These are phyloP conservation scores for Oscheius sp. DNA, from an alignment of 2,888 invertebrate genomes.

Conservation along the genomic window DNA sequence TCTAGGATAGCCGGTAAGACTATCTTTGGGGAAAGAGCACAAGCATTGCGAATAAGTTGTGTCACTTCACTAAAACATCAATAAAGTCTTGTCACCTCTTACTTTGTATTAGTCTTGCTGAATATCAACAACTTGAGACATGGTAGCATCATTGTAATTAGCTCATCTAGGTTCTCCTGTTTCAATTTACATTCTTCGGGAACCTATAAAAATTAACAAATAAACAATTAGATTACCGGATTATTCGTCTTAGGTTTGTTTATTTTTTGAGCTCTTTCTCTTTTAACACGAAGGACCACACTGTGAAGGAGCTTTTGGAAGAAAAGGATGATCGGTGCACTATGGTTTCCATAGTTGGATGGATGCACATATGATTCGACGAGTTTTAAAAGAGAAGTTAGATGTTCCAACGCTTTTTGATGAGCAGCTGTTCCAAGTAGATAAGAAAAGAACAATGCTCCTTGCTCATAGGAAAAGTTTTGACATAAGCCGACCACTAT, in stretches of 20 bases:
- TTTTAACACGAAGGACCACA: slow-evolving; percentile 73
- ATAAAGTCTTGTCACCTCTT: slow-evolving; percentile 59
- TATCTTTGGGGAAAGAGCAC: slow-evolving; percentile 80
- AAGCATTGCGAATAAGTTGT: slow-evolving; percentile 33
- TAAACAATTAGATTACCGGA: slow-evolving; percentile 63
- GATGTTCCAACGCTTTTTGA: slow-evolving; percentile 62
- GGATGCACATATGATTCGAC: slow-evolving; percentile 88
- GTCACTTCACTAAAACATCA: slow-evolving; percentile 30
- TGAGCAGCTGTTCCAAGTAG: slow-evolving; percentile 56
- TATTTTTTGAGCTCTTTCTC: slow-evolving; percentile 75
- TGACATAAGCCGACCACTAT: slow-evolving; percentile 75
- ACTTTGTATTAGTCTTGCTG: slow-evolving; percentile 74
- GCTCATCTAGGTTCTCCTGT: slow-evolving; percentile 73
- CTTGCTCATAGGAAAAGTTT: slow-evolving; percentile 43
- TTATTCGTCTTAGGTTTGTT: slow-evolving; percentile 61
- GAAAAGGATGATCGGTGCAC: slow-evolving; percentile 65
- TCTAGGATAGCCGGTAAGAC: slow-evolving; percentile 86
- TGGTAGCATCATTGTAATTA: slow-evolving; percentile 76
- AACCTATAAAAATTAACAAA: slow-evolving; percentile 61
- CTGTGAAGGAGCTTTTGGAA: slow-evolving; percentile 72
- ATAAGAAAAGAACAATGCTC: slow-evolving; percentile 56
- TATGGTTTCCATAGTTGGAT: slow-evolving; percentile 85
- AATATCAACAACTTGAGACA: slow-evolving; percentile 79
- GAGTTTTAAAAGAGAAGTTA: slow-evolving; percentile 83
- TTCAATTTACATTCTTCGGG: slow-evolving; percentile 80